Percentiles rank a stretch among this genome's conserved stretches.
phyloP scores from a whole-genome alignment of 2,888 invertebrate genomes.

The Diachrysia chrysitis region DNA sequence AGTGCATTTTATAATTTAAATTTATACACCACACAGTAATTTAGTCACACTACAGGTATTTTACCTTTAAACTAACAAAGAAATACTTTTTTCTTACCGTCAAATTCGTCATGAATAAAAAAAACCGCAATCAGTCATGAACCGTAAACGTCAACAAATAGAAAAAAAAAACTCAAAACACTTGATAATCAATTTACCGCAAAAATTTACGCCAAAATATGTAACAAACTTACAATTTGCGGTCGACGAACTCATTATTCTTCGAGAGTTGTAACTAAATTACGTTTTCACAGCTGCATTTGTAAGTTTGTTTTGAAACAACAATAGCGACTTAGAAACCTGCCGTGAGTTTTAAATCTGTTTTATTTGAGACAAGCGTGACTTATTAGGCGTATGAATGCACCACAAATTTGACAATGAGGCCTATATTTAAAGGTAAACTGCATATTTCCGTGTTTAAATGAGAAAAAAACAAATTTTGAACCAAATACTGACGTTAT shows the following conservation, averaged over 20 bases:
- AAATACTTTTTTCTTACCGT: slow-evolving; percentile 30
- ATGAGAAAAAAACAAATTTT: slow-evolving; percentile 28
- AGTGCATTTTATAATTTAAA: slow-evolving; percentile 13
- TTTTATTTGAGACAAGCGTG: slow-evolving; percentile 76
- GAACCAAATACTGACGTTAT: slow-evolving; percentile 6
- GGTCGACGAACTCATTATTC: slow-evolving; percentile 19
- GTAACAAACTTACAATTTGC: slow-evolving; percentile 55
- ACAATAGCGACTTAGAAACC: slow-evolving; percentile 71
- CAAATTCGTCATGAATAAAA: slow-evolving; percentile 47
- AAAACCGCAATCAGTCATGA: slow-evolving; percentile 50
- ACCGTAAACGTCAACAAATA: slow-evolving; percentile 52
- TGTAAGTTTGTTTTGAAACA: slow-evolving; percentile 55
- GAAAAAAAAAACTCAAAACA: slow-evolving; percentile 64
- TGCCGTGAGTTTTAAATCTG: slow-evolving; percentile 71
- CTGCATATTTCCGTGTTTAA: slow-evolving; percentile 49
- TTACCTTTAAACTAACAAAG: slow-evolving; percentile 26
- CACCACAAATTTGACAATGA: slow-evolving; percentile 52
- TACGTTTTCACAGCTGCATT: slow-evolving; percentile 37
- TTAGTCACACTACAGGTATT: slow-evolving; percentile 32
- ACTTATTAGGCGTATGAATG: slow-evolving; percentile 74
- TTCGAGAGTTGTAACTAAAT: slow-evolving; percentile 10
- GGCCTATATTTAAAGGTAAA: slow-evolving; percentile 46
- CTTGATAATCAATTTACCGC: slow-evolving; percentile 83
- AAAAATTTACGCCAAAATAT: slow-evolving; percentile 67
- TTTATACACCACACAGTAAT: slow-evolving; percentile 7